Evolutionary conservation across 2,888 invertebrate species (phyloP).

Genomic region (Campaea margaritaria): DNA sequence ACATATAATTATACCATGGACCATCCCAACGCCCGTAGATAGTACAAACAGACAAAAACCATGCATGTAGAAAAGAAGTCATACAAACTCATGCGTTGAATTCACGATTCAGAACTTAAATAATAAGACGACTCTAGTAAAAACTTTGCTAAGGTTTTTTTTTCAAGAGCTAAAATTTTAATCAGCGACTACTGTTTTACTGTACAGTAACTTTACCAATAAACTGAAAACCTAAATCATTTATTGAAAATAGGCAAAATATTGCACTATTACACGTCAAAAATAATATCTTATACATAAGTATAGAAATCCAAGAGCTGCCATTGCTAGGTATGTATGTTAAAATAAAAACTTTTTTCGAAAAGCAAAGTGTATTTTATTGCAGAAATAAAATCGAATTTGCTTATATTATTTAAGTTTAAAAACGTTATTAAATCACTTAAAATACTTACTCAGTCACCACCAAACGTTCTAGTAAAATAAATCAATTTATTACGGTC

Average conservation of each 20-base stretch:
- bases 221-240: too few relatives aligned
- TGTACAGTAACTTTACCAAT: too few relatives aligned
- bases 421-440: conserved; percentile 8
- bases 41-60: conserved; percentile 23
- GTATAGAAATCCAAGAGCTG: too few relatives aligned
- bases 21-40: conserved; percentile 39
- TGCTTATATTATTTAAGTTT: conserved; percentile 3
- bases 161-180: too few relatives aligned
- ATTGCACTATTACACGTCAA: too few relatives aligned
- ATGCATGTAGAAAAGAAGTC: conserved; percentile 12
- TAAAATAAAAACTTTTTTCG: too few relatives aligned
- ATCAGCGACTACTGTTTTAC: too few relatives aligned
- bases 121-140: neutral
- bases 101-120: conserved; percentile 26
- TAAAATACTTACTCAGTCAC: conserved; percentile 12
- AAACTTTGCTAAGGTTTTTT: too few relatives aligned
- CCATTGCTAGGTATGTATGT: too few relatives aligned
- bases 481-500: neutral
- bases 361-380: neutral
- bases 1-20: conserved; percentile 31
- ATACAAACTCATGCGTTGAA: neutral
- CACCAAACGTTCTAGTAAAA: conserved; percentile 4
- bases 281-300: too few relatives aligned
- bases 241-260: too few relatives aligned
- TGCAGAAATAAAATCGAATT: neutral